Conservation (phyloP, 2,797 vertebrate species). For the Ctenochaetus hawaiiensis region DNA sequence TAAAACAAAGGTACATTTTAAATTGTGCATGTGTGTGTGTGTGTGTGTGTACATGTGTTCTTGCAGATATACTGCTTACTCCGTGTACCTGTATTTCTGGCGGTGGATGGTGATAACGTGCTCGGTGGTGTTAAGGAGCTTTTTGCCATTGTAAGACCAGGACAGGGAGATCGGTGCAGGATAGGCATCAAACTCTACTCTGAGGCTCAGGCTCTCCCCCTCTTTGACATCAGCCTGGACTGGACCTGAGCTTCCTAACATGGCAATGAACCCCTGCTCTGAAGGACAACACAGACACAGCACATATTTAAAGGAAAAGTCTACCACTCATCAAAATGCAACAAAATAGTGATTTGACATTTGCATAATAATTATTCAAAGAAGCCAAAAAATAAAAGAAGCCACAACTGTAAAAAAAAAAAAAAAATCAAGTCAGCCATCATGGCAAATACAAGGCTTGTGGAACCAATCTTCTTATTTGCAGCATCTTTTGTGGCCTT, state of each 20-base stretch:
- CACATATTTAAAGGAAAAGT: not conserved
- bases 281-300: constrained; percentile 34
- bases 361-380: not conserved
- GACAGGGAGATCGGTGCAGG: constrained; percentile 85
- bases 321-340: not conserved
- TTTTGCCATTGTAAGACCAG: constrained; percentile 91
- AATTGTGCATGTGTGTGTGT: not conserved
- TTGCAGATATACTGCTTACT: not conserved
- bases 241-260: constrained; percentile 82
- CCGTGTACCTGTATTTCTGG: constrained; percentile 90
- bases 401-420: no score
- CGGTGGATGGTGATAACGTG: constrained; percentile 89
- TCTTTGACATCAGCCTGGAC: constrained; percentile 89
- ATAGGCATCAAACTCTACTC: constrained; percentile 91
- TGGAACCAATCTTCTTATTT: not conserved
- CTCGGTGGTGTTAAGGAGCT: constrained; percentile 91
- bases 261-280: constrained; percentile 93
- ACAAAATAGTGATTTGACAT: not conserved
- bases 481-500: not conserved
- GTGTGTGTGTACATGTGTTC: not conserved
- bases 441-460: no score
- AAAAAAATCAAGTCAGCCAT: no score
- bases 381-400: not conserved
- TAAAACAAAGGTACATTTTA: constrained; percentile 19
- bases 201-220: constrained; percentile 92